Evolutionary conservation across 2,797 vertebrate genomes (phyloP), one percentile per base, ranked within the genome.

Genomic region (Microhierax caerulescens): DNA sequence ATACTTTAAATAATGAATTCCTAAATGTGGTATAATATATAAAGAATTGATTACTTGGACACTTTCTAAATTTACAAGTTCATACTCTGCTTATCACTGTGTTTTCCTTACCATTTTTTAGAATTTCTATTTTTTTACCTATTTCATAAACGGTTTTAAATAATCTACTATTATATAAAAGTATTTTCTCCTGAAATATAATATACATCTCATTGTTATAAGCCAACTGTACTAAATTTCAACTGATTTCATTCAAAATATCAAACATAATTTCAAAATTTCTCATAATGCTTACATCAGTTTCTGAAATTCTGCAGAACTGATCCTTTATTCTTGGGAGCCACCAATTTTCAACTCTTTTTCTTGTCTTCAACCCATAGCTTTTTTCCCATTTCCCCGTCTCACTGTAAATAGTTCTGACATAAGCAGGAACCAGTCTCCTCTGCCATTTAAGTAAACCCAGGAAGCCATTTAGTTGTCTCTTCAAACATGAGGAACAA

Each of bases 301-400:
- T 93, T 81, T 98, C 96, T 18, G 97, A 93, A 36, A 97, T 97
- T 90, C 73, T 98, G 80, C 83, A 97, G 96, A 98, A 98, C 54
- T 98, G 97, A 8, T 98, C 98, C 97, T 99, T 99, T 88, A 99
- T 98, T 79, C 98, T 98, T 4, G 98, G 98, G 36, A 97, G 98
- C 99, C 99, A 99, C 99, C 99, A 99, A 50, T 94, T 97, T 96
- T 99, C 99, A 36, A 99, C 98, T 87, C 83, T 98, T 72, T 95
- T 98, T 32, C 99, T 98, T 16, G 99, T 99, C 95, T 99, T 98
- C 8, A 97, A 45, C 10, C 97, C 97, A 82, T 99, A 99, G 65
- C 94, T 98, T 82, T 97, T 98, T 25, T 99, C 98, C 99, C 99
- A 99, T 56, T 98, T 97, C 7, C 99, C 99, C 0, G 99, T 99